Base-by-base conservation (phyloP, 1,140 invertebrate species). In the Prorops nasuta region DNA sequence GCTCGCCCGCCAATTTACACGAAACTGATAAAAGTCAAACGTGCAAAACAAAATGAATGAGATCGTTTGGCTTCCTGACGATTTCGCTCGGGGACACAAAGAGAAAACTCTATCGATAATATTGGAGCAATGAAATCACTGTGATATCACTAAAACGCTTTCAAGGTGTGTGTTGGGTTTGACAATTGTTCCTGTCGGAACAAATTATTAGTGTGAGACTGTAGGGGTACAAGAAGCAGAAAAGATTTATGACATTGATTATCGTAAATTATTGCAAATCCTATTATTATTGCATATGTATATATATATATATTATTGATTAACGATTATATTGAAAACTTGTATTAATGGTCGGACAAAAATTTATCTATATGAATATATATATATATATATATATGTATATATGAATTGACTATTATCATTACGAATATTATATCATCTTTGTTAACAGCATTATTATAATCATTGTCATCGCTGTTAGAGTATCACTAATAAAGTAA, bases 81-180 rank as follows among this genome's bases (percentile, higher is more conserved):
- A 60, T 62, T 41, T 41, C 50, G 58, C 54, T 43, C 19, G 31
- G 12, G 22, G 28, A 44, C 19, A 28, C 39, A 53, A 60, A 55
- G 35, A 60, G 48, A 62, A 15, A 69, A 70, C 67, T 73, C 69
- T 74, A 74, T 72, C 63, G 67, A 76, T 76, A 74, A 74, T 74
- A 76, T 76, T 76, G 72, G 73, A 76, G 72, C 73, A 76, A 76
- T 76, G 73, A 76, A 76, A 74, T 76, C 72, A 76, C 73, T 76
- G 73, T 76, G 73, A 76, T 76, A 76, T 76, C 73, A 71, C 73
- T 76, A 73, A 76, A 76, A 74, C 73, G 73, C 73, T 76, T 76
- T 76, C 66, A 74, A 76, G 64, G 58, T 73, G 67, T 71, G 65
- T 66, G 63, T 66, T 56, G 60, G 64, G 63, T 58, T 66, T 63